Conservation (phyloP, 2,797 vertebrate species). For the Danionella dracula region DNA sequence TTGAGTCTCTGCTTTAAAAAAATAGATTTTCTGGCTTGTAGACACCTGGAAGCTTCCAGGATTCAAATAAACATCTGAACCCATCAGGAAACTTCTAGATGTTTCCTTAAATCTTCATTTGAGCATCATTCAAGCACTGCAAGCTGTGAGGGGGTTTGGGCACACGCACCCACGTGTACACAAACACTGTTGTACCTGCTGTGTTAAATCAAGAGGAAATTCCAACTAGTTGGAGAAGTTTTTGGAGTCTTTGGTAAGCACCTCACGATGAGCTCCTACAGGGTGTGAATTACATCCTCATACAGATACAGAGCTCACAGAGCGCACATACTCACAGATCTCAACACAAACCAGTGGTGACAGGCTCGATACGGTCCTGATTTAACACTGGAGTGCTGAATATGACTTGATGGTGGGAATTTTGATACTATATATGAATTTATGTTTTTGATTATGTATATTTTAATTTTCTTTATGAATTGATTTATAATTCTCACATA, state of each 20-base stretch:
- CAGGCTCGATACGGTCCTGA: too few species aligned
- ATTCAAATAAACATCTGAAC: conserved; percentile 20
- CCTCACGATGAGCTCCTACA: background rate
- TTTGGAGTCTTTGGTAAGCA: conserved; percentile 25
- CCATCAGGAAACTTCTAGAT: conserved; percentile 12
- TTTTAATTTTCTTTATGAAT: too few species aligned
- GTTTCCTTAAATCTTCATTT: conserved; percentile 15
- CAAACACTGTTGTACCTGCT: background rate
- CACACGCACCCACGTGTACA: background rate
- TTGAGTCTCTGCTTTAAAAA: conserved; percentile 11
- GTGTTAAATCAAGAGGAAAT: background rate
- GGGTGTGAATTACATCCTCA: conserved; percentile 8
- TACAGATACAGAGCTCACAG: background rate
- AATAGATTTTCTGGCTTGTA: conserved; percentile 2
- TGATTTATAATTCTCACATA: too few species aligned
- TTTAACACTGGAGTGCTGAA: too few species aligned
- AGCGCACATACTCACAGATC: background rate
- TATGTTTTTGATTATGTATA: too few species aligned
- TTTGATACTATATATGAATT: too few species aligned
- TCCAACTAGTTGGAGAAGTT: background rate
- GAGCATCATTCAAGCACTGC: conserved; percentile 7
- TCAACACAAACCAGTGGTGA: too few species aligned
- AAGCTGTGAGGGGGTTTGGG: background rate
- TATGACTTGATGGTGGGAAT: too few species aligned
- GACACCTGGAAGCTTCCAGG: background rate